Evolutionary conservation across 1,140 invertebrate species (phyloP), one percentile per base, ranked within the genome.

Genomic region (Kradibia gibbosae): DNA sequence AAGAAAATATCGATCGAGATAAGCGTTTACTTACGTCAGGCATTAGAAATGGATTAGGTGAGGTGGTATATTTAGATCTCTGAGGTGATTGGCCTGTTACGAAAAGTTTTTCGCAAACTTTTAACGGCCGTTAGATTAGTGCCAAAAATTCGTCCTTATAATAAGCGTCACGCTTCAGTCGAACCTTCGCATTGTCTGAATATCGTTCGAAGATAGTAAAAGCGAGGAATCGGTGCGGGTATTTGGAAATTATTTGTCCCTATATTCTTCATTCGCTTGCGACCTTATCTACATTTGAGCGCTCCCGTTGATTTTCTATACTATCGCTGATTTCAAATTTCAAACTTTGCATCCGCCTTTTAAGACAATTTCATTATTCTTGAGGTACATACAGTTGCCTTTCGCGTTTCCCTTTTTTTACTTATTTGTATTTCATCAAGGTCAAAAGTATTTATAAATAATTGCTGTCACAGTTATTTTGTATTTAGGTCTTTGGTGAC

Each of bases 11-110:
- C n/a, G 45, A 53, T 55, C 36, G 25, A 50, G 50, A 55, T 74
- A 74, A 74, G 15, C n/a, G 10, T 45, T 74, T 50, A 50, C 22
- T 76, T 77, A 77, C 80, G 80, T 82, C 80, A 67, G 74, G 53
- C 25, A 28, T 77, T 39, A 72, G 65, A 82, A 82, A 82, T 82
- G 81, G 70, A 82, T 82, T 78, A 82, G 81, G 81, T 82, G 75
- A 82, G 28, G 22, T 0, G 62, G 39, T 82, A 82, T 75, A 79
- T 67, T 82, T 82, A 79, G 81, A 65, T n/a, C 62, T 0, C 31
- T 1, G 48, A 78, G 76, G 81, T 82, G 71, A 82, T 62, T 82
- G 81, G 71, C 81, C 81, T 79, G 77, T 82, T 82, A 82, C 81
- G 81, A 79, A 65, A 78, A 77, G 65, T 78, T 82, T 82, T 78